phyloP scores from a whole-genome alignment of 1,140 invertebrate genomes.

The Pogonognathellus flavescens region DNA sequence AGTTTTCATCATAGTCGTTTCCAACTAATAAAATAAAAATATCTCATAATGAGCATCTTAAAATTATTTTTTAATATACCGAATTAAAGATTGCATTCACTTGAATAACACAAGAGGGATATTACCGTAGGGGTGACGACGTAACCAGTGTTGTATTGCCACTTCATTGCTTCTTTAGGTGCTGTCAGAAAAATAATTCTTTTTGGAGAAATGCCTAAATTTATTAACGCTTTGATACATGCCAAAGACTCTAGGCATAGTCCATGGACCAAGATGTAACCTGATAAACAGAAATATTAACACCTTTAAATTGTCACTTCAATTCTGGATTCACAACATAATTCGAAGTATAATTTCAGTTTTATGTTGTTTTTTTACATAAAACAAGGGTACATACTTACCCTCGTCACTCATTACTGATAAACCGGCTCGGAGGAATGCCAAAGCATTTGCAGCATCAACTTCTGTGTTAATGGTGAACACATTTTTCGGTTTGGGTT shows the following conservation, averaged over 20 bases:
- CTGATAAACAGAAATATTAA: conserved; percentile 50
- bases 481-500: conserved; percentile 73
- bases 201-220: conserved; percentile 71
- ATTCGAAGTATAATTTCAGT: not conserved
- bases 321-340: not conserved
- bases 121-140: not conserved
- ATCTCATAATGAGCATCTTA: not conserved
- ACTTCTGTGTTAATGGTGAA: conserved; percentile 74
- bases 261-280: conserved; percentile 76
- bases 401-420: not conserved
- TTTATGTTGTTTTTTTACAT: no score
- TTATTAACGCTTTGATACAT: conserved; percentile 74
- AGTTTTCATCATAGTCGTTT: not conserved
- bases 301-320: not conserved
- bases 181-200: conserved; percentile 58
- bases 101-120: no score
- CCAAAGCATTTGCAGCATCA: conserved; percentile 70
- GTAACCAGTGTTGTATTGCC: not conserved
- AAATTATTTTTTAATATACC: no score
- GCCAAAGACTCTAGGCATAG: conserved; percentile 75
- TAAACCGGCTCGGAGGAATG: conserved; percentile 52
- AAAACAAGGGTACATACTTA: not conserved
- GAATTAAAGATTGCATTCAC: no score
- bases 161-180: conserved; percentile 18
- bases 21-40: not conserved